Evolutionary conservation across 2,888 invertebrate genomes (phyloP), one percentile per base, ranked within the genome.

Genomic region (Synanthedon vespiformis): DNA sequence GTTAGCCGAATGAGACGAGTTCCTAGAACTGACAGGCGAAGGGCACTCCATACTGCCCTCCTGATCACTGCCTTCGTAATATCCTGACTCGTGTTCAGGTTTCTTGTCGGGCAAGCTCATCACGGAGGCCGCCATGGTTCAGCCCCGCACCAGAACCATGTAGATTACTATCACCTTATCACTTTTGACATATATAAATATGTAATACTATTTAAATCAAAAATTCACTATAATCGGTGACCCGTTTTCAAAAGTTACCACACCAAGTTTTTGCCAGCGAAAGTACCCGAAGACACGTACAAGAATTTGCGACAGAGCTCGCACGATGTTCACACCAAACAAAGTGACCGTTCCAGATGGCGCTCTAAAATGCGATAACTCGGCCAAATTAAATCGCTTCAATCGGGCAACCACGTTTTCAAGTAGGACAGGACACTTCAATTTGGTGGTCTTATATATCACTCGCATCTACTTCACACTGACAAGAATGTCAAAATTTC

Each of bases 81-180:
- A 94, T 59, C 94, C 94, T 77, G 94, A 94, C 87, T 95, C 94
- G 89, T 94, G 92, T 64, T 92, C 92, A 62, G 90, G 89, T 65
- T 90, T 90, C 64, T 91, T 91, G 68, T 87, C 85, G 62, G 90
- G 89, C 62, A 89, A 79, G 69, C 87, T 89, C 90, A 91, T 91
- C 70, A 88, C 89, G 69, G 76, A 80, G 68, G 81, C 81, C 59
- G 86, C 85, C 86, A 87, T 86, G 82, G 83, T 71, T 85, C 69
- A 84, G 65, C 72, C 75, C 70, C 72, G 68, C 66, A 70, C 70
- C 72, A 80, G 70, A 70, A 82, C 73, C 85, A 84, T 84, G 80
- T 72, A 80, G 77, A 59, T 61, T 57, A 52, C 52, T 53, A 58
- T 63, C 60, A 58, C 13, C 48, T 48, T 48, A 16, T 13, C 44